Percentiles rank a stretch among this genome's conserved stretches.
Conservation (phyloP, 2,797 vertebrate genomes). For the Nothura maculosa region DNA sequence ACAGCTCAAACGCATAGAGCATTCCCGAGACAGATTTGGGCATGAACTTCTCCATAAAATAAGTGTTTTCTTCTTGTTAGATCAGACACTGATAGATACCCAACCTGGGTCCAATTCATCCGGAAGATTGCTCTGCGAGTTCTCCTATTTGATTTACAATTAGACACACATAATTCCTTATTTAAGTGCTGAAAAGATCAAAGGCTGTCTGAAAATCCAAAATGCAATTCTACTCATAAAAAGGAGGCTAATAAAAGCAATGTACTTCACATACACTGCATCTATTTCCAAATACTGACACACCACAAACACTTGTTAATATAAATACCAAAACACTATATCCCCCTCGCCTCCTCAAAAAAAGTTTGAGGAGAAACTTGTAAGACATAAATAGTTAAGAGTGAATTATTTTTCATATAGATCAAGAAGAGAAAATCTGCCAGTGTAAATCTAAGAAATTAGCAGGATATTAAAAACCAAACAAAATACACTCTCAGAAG, state of each 20-base stretch:
- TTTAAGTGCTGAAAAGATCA: not conserved
- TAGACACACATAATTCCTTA: not conserved
- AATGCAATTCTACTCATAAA: not conserved
- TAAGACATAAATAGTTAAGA: not conserved
- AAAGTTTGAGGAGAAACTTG: not conserved
- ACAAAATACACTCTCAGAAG: not conserved
- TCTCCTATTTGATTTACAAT: not conserved
- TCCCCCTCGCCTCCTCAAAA: accelerated
- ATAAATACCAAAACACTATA: not conserved
- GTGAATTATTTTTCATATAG: not conserved
- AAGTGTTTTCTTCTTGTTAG: not conserved
- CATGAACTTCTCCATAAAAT: not conserved
- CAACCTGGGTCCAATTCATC: not conserved
- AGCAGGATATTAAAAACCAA: not conserved
- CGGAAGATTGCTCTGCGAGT: not conserved
- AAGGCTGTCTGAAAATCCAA: not conserved
- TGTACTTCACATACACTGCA: not conserved
- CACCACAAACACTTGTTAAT: not conserved
- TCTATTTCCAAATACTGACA: not conserved
- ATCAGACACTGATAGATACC: not conserved
- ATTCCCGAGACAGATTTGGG: not conserved
- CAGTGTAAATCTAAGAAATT: not conserved
- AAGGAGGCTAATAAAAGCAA: not conserved
- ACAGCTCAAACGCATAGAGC: not conserved
- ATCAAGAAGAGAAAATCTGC: not conserved